Evolutionary conservation across 2,797 vertebrate species (phyloP), one percentile per base, ranked within the genome.

Genomic region (Melanotaenia trifasciata): DNA sequence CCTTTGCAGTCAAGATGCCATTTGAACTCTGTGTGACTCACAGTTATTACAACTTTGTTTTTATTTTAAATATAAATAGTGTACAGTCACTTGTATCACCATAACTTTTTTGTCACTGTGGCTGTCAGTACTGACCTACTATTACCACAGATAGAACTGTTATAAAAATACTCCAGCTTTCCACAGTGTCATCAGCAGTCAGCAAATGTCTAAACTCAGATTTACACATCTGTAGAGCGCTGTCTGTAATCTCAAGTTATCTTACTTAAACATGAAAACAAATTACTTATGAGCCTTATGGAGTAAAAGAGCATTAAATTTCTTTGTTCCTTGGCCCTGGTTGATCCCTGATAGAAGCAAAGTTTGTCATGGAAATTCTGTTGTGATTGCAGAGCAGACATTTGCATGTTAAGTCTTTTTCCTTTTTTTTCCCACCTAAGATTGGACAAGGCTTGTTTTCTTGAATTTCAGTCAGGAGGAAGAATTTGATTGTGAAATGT

Each of bases 401-500:
- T 87, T 88, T 86, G 72, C 78, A 77, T 84, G 45, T 36, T 2
- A 4, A 24, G n/a, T 72, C 58, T 58, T n/a, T 33, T 12, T 35
- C 28, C 30, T 36, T 54, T 18, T 18, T 32, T n/a, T 36, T 60
- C 1, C 11, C 6, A 18, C 9, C n/a, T 0, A 51, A 56, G 70
- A 79, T 68, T 16, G 45, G 90, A 90, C 56, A 47, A 68, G 72
- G 47, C 90, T 68, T 67, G 89, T 80, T 75, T 4, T 36, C 3
- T 53, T 38, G 47, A 85, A 90, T 87, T 92, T 82, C 70, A 20
- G 43, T 67, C 64, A 47, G 26, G 38, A 36, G 53, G 56, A 57
- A 64, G 60, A 57, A 67, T 75, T 64, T 45, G 74, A 61, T 87
- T 92, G 76, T 78, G 78, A 91, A 88, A 87, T 43, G 7, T 67